phyloP scores from a whole-genome alignment of 1,140 invertebrate species.

The Papilio aristodemus region DNA sequence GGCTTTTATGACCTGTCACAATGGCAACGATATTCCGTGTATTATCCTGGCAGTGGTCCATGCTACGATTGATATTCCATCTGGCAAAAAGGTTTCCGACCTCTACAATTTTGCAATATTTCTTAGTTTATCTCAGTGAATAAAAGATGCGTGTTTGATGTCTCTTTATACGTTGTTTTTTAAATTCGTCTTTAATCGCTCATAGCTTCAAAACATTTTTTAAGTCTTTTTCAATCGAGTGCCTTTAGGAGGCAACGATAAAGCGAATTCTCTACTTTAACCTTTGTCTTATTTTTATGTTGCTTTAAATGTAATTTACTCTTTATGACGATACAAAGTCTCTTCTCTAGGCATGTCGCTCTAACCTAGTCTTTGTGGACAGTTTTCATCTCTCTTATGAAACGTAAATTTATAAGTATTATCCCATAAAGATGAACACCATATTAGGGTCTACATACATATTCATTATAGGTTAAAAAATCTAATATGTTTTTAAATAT shows the following conservation, averaged over 20 bases:
- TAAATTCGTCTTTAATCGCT: not conserved
- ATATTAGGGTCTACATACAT: not conserved
- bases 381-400: too few species aligned
- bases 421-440: not conserved
- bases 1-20: conserved; percentile 32
- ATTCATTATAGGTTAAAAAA: not conserved
- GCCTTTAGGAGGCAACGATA: too few species aligned
- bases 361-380: too few species aligned
- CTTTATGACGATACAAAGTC: too few species aligned
- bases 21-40: conserved; percentile 9
- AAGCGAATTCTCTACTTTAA: too few species aligned
- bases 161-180: not conserved
- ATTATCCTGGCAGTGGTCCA: conserved; percentile 27
- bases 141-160: not conserved
- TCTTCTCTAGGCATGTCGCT: too few species aligned
- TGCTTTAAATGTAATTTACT: too few species aligned
- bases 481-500: not conserved
- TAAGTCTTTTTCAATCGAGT: too few species aligned
- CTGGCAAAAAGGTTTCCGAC: conserved; percentile 22
- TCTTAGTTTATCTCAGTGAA: not conserved
- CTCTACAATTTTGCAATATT: conserved; percentile 1
- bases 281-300: too few species aligned
- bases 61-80: conserved; percentile 31
- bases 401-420: too few species aligned
- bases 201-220: not conserved